These are phyloP conservation scores for Oligia latruncula DNA, from an alignment of 2,888 invertebrate species.

Conservation along the genomic window DNA sequence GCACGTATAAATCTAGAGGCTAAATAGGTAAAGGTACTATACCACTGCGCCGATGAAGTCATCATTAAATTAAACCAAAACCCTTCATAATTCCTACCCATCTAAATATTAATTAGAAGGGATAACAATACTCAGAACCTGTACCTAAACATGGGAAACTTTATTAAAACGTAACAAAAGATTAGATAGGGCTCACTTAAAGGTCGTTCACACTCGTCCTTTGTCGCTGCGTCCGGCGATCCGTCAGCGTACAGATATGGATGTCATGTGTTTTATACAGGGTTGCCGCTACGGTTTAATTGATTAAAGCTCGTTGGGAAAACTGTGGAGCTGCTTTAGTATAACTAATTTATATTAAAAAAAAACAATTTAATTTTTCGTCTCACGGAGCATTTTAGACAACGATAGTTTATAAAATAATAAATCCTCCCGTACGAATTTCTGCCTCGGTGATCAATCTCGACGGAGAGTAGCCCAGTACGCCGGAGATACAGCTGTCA, in stretches of 20 bases:
- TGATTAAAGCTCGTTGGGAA: constrained; percentile 69
- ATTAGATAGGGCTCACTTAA: constrained; percentile 61
- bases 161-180: constrained; percentile 64
- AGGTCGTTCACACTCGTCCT: constrained; percentile 67
- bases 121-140: constrained; percentile 37
- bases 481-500: not conserved
- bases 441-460: no score
- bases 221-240: constrained; percentile 72
- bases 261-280: constrained; percentile 73
- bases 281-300: constrained; percentile 73
- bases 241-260: constrained; percentile 78
- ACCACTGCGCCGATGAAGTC: not conserved
- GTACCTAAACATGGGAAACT: constrained; percentile 40
- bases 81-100: not conserved
- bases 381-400: not conserved
- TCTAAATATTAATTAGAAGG: constrained; percentile 26
- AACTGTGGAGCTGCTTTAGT: constrained; percentile 62
- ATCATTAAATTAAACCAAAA: not conserved
- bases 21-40: not conserved
- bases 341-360: not conserved
- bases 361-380: not conserved
- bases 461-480: no score
- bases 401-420: no score
- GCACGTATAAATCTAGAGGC: not conserved
- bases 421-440: no score